phyloP scores from a whole-genome alignment of 2,113 vertebrate genomes.

The Hypomesus transpacificus region DNA sequence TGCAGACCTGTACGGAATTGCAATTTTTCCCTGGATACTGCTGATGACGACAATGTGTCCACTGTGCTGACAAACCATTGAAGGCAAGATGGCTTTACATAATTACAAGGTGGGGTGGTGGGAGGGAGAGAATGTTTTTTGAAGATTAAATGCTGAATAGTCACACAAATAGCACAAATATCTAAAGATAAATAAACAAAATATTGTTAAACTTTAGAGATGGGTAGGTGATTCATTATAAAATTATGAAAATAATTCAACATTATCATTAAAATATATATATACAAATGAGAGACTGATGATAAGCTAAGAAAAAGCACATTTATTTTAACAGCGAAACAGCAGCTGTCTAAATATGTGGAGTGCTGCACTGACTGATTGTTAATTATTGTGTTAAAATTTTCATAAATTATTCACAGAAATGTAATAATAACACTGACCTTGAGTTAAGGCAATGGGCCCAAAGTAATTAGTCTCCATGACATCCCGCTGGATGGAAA shows the following conservation, averaged over 20 bases:
- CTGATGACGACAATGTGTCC: constrained; percentile 91
- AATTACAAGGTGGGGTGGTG: neutral
- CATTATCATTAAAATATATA: too few species aligned
- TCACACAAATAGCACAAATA: neutral
- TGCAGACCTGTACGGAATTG: constrained; percentile 91
- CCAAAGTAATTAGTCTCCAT: constrained; percentile 98
- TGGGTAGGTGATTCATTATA: too few species aligned
- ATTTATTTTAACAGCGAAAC: too few species aligned
- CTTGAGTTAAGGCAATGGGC: constrained; percentile 91
- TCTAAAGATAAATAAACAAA: too few species aligned
- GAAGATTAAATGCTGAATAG: neutral
- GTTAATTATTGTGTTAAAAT: too few species aligned
- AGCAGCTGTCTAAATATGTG: too few species aligned
- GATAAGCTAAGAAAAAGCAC: too few species aligned
- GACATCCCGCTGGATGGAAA: constrained; percentile 85
- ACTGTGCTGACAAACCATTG: constrained; percentile 80
- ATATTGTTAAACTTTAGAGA: too few species aligned
- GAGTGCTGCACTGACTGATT: too few species aligned
- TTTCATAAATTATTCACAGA: too few species aligned
- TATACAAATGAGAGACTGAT: too few species aligned
- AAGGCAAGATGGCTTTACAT: constrained; percentile 80
- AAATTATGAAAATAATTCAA: too few species aligned
- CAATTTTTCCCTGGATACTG: constrained; percentile 93
- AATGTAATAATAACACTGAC: constrained; percentile 51
- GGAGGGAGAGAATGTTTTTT: neutral